phyloP scores from a whole-genome alignment of 2,888 invertebrate genomes.

The Lasioglossum figueresi region DNA sequence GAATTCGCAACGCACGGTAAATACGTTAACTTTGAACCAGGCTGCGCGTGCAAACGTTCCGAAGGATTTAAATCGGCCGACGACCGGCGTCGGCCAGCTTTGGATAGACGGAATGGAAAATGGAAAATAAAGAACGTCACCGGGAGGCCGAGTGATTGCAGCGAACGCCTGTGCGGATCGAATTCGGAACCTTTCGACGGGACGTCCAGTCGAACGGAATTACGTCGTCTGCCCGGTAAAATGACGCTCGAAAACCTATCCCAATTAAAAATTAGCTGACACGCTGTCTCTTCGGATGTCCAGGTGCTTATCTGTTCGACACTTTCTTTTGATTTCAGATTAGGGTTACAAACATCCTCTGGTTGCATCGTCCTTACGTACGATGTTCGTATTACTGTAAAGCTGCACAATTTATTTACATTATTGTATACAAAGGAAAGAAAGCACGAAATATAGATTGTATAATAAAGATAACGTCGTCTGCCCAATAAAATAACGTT shows the following conservation, averaged over 20 bases:
- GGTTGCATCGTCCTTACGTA: no score
- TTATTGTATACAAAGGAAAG: neutral
- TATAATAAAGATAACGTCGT: neutral
- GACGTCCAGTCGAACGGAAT: neutral
- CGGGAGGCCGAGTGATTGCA: slow-evolving; percentile 13
- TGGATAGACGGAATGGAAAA: slow-evolving; percentile 19
- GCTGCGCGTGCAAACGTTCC: slow-evolving; percentile 22
- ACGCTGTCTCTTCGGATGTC: neutral
- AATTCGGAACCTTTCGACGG: neutral
- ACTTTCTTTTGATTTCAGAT: no score
- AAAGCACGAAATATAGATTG: neutral
- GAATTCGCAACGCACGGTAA: slow-evolving; percentile 15
- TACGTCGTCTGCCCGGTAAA: neutral
- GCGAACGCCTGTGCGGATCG: neutral
- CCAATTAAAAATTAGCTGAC: slow-evolving; percentile 1
- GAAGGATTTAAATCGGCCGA: slow-evolving; percentile 26
- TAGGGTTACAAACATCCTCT: no score
- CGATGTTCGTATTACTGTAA: neutral
- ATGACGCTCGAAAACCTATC: neutral
- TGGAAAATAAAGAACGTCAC: slow-evolving; percentile 30
- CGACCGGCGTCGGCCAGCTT: slow-evolving; percentile 18
- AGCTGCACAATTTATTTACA: no score
- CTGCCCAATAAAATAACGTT: neutral
- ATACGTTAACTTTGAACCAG: slow-evolving; percentile 26
- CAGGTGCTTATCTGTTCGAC: no score